These are phyloP conservation scores for Ptychadena robeensis DNA, from an alignment of 2,797 vertebrate genomes.

Conservation along the genomic window DNA sequence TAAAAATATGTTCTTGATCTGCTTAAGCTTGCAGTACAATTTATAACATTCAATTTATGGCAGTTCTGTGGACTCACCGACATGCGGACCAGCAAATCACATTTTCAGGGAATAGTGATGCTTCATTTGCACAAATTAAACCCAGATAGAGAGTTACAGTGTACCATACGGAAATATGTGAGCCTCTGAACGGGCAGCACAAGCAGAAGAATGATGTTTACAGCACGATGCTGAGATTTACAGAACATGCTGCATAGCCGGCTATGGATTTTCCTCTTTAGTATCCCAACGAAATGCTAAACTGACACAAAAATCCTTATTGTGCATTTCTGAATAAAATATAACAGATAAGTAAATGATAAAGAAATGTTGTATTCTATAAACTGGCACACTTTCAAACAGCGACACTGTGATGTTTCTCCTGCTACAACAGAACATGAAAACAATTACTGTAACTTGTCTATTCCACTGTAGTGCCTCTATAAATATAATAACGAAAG, in stretches of 20 bases:
- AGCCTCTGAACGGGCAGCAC: not conserved
- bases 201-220: not conserved
- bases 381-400: not conserved
- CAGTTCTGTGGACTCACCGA: slow-evolving; percentile 14
- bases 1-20: slow-evolving; percentile 31
- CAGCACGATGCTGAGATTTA: not conserved
- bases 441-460: not conserved
- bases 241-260: not conserved
- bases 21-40: slow-evolving; percentile 17
- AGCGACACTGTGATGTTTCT: too few species aligned
- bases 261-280: not conserved
- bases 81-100: slow-evolving; percentile 33
- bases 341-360: not conserved
- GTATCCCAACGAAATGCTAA: not conserved
- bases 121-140: slow-evolving; percentile 30
- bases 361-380: not conserved
- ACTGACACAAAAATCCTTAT: too few species aligned
- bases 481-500: too few species aligned
- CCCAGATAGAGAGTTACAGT: slow-evolving; percentile 23
- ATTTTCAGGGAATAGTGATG: slow-evolving; percentile 18
- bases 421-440: not conserved
- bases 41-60: slow-evolving; percentile 25
- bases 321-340: not conserved
- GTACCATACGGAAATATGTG: not conserved
- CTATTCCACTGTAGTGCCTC: too few species aligned